A percentile compares a stretch with the other conserved stretches of the same genome.
Evolutionary conservation across 1,140 invertebrate genomes (phyloP).

Genomic region (Mycetomoellerius zeteki): DNA sequence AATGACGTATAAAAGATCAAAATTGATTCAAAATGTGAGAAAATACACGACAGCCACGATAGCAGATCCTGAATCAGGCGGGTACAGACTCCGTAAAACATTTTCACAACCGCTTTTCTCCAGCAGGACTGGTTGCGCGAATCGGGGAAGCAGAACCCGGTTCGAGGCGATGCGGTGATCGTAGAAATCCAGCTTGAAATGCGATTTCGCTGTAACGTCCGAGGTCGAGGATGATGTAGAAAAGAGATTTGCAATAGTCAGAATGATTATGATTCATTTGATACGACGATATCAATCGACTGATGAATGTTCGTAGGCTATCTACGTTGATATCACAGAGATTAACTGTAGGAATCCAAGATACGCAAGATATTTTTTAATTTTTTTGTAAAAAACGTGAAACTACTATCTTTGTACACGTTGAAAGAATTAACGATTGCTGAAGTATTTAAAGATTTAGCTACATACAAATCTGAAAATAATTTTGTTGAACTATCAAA

Average conservation of each 20-base stretch:
- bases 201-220: slow-evolving; percentile 67
- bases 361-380: not conserved
- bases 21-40: slow-evolving; percentile 42
- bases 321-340: not conserved
- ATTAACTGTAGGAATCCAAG: not conserved
- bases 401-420: not conserved
- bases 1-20: not conserved
- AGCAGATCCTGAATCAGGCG: slow-evolving; percentile 61
- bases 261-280: not conserved
- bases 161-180: slow-evolving; percentile 67
- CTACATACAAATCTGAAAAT: too few relatives aligned
- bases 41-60: slow-evolving; percentile 21
- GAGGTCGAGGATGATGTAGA: slow-evolving; percentile 47
- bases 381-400: not conserved
- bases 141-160: slow-evolving; percentile 73
- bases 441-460: too few relatives aligned
- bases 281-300: slow-evolving; percentile 11
- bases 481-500: too few relatives aligned
- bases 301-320: not conserved
- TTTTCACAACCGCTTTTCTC: slow-evolving; percentile 84
- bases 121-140: slow-evolving; percentile 75
- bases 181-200: slow-evolving; percentile 79
- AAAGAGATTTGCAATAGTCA: slow-evolving; percentile 20
- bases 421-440: too few relatives aligned
- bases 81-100: slow-evolving; percentile 61